Evolutionary conservation across 1,140 invertebrate species (phyloP), one percentile per base, ranked within the genome.

Genomic region (Tetragonula clypearis): DNA sequence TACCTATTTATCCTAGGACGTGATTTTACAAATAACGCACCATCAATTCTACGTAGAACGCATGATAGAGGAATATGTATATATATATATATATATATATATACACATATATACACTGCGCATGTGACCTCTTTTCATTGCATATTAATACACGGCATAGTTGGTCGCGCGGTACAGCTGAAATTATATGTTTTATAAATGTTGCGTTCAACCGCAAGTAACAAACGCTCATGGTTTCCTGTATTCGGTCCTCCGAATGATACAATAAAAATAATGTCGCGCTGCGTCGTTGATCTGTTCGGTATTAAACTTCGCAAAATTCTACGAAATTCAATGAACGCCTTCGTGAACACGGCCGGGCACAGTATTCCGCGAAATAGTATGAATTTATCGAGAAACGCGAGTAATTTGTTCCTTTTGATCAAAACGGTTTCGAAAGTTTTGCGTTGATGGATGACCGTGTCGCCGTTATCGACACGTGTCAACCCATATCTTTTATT

Each of bases 1-100:
- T 76, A 83, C 73, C 84, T 88, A 84, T 92, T 92, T 91, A 87
- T 88, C 86, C 78, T 90, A 88, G 82, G 88, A 92, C 89, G 82
- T 78, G 76, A 88, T 68, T 91, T 79, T 80, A 87, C 90, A 88
- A 89, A 92, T 88, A 91, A 74, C 84, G 71, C 74, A 79, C 87
- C 88, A 87, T 91, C 82, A 85, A 88, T 84, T 83, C 77, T 79
- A 79, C 56, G 74, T 78, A 26, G 82, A 83, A 35, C 55, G 60
- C 62, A 58, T 60, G 68, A 66, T 75, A 79, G 84, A 69, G 80
- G 75, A 85, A 88, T 88, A n/a, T n/a, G n/a, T n/a, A n/a, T n/a
- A n/a, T n/a, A 88, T 41, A 41, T 0, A 41, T 41, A 41, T 8
- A 41, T 41, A 41, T 41, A 41, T 8, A 2, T 41, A 88, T 88